phyloP scores from a whole-genome alignment of 37 sponge, comb jelly and placozoan genomes.

The Cliona cf. orientalis region DNA sequence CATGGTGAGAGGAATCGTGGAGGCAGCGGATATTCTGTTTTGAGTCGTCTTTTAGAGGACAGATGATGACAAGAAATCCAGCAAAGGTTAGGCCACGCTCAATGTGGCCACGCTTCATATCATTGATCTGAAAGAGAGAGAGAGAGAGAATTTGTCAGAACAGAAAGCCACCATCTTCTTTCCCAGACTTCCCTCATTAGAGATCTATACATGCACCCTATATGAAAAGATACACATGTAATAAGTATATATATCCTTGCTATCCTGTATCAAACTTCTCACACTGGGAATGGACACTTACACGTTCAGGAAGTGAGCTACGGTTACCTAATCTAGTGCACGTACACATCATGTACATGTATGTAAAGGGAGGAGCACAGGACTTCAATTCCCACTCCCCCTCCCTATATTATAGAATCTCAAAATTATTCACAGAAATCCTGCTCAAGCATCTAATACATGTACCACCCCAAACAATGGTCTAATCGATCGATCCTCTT shows the following conservation, averaged over 20 bases:
- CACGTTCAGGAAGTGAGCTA: too few relatives aligned
- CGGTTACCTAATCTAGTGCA: too few relatives aligned
- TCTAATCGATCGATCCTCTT: too few relatives aligned
- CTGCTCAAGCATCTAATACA: not conserved
- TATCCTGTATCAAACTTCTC: too few relatives aligned
- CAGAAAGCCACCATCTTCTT: too few relatives aligned
- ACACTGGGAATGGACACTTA: too few relatives aligned
- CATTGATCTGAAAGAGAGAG: conserved; percentile 39
- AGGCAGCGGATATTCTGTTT: conserved; percentile 69
- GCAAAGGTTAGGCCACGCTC: conserved; percentile 86
- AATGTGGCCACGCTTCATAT: conserved; percentile 78
- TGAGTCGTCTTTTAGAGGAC: conserved; percentile 92
- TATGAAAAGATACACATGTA: not conserved
- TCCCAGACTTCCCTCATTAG: too few relatives aligned
- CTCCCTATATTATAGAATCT: too few relatives aligned
- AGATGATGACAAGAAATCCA: conserved; percentile 89
- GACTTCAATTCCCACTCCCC: too few relatives aligned
- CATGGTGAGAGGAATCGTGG: conserved; percentile 86
- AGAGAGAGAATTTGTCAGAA: conserved; percentile 5
- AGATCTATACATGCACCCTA: not conserved
- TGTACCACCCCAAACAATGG: conserved; percentile 54
- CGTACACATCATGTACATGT: too few relatives aligned
- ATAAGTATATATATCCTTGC: too few relatives aligned
- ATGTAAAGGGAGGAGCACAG: too few relatives aligned
- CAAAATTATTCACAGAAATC: not conserved